Conservation (phyloP, 1,140 invertebrate species). For the Apis dorsata region DNA sequence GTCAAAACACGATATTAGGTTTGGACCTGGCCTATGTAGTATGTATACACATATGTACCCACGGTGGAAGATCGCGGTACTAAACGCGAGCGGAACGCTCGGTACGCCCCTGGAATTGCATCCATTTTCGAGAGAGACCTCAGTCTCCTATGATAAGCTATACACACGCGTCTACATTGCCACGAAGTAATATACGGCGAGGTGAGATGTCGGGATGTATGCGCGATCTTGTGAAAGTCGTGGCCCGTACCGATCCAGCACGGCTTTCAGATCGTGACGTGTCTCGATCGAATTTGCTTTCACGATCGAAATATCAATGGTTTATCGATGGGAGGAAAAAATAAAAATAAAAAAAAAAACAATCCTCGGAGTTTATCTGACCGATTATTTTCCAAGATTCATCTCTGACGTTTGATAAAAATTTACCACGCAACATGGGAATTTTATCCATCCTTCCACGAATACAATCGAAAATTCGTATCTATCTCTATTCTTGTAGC, state of each 20-base stretch:
- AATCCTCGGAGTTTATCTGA: not conserved
- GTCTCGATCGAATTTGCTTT: not conserved
- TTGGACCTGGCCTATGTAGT: slow-evolving; percentile 56
- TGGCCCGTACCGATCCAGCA: slow-evolving; percentile 8
- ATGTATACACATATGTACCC: slow-evolving; percentile 39
- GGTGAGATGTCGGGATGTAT: slow-evolving; percentile 50
- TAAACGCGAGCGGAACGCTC: slow-evolving; percentile 62
- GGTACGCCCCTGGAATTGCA: slow-evolving; percentile 66
- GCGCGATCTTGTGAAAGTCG: slow-evolving; percentile 52
- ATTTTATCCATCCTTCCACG: not conserved
- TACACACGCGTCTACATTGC: slow-evolving; percentile 42
- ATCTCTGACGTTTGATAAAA: not conserved
- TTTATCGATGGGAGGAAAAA: not conserved
- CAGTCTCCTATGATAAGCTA: slow-evolving; percentile 62
- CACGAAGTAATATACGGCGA: slow-evolving; percentile 58
- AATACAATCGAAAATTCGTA: not conserved
- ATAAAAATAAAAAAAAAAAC: not conserved
- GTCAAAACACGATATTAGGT: slow-evolving; percentile 64
- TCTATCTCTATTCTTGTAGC: not conserved
- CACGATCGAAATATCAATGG: not conserved
- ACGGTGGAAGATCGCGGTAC: slow-evolving; percentile 56
- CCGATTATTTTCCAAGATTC: not conserved
- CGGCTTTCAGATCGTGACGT: not conserved
- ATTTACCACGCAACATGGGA: not conserved
- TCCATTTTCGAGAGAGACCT: slow-evolving; percentile 64